These are phyloP conservation scores for Tenrec ecaudatus DNA, from an alignment of 2,113 vertebrate species.

Conservation along the genomic window DNA sequence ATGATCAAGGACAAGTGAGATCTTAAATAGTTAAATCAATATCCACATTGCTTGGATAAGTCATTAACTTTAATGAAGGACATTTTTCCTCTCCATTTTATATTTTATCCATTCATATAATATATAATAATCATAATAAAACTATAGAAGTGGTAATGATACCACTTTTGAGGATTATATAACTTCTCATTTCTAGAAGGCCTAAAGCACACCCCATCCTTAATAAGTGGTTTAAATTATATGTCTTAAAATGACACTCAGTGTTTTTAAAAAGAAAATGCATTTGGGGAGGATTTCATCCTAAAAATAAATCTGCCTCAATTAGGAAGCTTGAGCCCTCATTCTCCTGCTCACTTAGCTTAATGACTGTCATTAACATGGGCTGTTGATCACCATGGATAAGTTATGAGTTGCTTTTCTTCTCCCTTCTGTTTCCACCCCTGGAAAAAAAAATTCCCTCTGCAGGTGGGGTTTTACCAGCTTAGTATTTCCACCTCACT, in stretches of 20 bases:
- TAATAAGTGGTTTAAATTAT: slow-evolving; percentile 68
- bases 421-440: slow-evolving; percentile 59
- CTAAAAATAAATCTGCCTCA: slow-evolving; percentile 80
- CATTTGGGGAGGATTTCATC: slow-evolving; percentile 71
- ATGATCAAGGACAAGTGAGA: background rate
- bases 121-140: slow-evolving; percentile 71
- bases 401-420: slow-evolving; percentile 49
- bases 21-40: slow-evolving; percentile 56
- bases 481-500: background rate
- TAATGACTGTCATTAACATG: slow-evolving; percentile 79
- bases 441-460: background rate
- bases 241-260: slow-evolving; percentile 62
- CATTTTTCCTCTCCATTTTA: slow-evolving; percentile 46
- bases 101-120: slow-evolving; percentile 61
- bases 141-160: slow-evolving; percentile 57
- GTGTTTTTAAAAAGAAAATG: slow-evolving; percentile 71
- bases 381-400: slow-evolving; percentile 74
- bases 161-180: slow-evolving; percentile 28
- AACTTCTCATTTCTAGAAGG: slow-evolving; percentile 53
- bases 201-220: slow-evolving; percentile 40
- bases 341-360: slow-evolving; percentile 74
- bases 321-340: slow-evolving; percentile 65
- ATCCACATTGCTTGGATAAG: slow-evolving; percentile 55
- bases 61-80: slow-evolving; percentile 62
- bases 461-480: background rate